Evolutionary conservation across 2,888 invertebrate species (phyloP).

Genomic region (Apantesis nais): DNA sequence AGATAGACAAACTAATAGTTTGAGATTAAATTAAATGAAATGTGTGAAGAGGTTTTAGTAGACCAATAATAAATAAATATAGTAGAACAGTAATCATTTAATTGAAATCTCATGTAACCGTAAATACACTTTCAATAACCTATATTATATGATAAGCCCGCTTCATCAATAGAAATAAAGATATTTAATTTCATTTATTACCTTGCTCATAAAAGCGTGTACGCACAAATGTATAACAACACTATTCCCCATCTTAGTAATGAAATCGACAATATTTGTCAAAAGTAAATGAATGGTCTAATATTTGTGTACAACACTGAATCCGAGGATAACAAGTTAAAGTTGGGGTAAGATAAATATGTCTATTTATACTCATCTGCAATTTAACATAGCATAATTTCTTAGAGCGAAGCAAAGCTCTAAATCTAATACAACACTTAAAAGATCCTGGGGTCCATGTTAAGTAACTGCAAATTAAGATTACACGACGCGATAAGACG

Average conservation of each 20-base stretch:
- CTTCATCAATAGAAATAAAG: too few species aligned
- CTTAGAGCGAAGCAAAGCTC: conserved; percentile 28
- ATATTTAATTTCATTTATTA: too few species aligned
- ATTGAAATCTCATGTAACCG: too few species aligned
- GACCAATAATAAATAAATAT: too few species aligned
- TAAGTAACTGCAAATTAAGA: conserved; percentile 52
- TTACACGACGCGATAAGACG: conserved; percentile 45
- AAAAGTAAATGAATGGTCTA: not conserved
- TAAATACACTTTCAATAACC: too few species aligned
- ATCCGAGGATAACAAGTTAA: not conserved
- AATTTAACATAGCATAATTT: conserved; percentile 44
- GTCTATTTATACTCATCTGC: conserved; percentile 17
- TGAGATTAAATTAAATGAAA: not conserved
- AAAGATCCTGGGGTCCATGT: conserved; percentile 47
- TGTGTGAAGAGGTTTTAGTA: too few species aligned
- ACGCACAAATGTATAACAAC: too few species aligned
- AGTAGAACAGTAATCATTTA: too few species aligned
- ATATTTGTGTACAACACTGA: not conserved
- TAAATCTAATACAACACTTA: conserved; percentile 45
- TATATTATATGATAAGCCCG: too few species aligned
- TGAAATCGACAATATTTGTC: not conserved
- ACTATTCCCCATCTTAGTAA: too few species aligned
- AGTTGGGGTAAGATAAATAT: not conserved
- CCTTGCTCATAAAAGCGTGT: too few species aligned
- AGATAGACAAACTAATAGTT: too few species aligned